Evolutionary conservation across 1,140 invertebrate species (phyloP), one percentile per base, ranked within the genome.

Genomic region (Microplitis demolitor): DNA sequence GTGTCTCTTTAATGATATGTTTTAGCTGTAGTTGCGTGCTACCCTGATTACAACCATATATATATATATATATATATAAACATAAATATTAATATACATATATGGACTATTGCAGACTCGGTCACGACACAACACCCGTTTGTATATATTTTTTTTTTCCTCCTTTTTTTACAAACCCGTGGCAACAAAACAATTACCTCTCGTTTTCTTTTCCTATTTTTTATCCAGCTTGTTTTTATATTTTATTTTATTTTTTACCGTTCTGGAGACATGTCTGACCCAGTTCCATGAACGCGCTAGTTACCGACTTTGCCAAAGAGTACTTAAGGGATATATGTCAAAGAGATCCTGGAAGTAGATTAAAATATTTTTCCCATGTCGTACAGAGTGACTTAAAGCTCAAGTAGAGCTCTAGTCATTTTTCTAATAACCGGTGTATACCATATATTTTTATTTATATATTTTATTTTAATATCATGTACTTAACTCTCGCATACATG

Each of bases 291-390:
- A 58, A 58, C 56, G 56, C 24, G 35, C 53, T 24, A 56, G 31
- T 31, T 62, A 31, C 31, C 60, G 14, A 37, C 31, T 62, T 62
- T 35, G 13, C 33, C 14, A 16, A 31, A 58, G 24, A 13, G 33
- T 33, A 62, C 60, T 62, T 37, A 62, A 39, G 60, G 31, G 31
- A 62, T 62, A 39, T 62, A 37, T 62, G 60, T 39, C 60, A 62
- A 31, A 34, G 34, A 13, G 60, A 62, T 62, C 60, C 60, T 62
- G 34, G 11, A 35, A 62, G 33, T 62, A 62, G 60, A 62, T 62
- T 62, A 35, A 58, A 37, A 62, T 62, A 62, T 62, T 62, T 24
- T 62, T 35, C 60, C 35, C 33, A n/a, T 39, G 60, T 62, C 14
- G 34, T 16, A 34, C 31, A 13, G 13, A 34, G 9, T 31, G 14